Base-by-base conservation (phyloP, 2,797 vertebrate species). In the Tragelaphus eurycerus region DNA sequence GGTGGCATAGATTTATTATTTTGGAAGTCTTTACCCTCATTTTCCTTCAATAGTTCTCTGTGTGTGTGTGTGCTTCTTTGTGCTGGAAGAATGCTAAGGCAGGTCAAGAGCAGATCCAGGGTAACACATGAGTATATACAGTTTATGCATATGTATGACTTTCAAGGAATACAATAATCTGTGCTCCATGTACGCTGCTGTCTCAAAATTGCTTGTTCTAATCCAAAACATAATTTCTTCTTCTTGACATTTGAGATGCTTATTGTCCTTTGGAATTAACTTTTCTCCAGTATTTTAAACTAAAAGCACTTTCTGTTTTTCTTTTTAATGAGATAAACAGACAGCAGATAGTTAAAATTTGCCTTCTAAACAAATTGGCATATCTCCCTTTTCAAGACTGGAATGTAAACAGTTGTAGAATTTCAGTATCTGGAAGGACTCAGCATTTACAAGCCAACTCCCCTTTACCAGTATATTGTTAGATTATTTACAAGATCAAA, bases 361-460 rank as follows among this genome's bases (percentile, higher is more conserved):
- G 64, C 59, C 88, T 98, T 97, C 67, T 57, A 97, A 97, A 97
- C 38, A 90, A 93, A 98, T 97, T 78, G 95, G 90, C 90, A 86
- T 97, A 98, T 95, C 85, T 98, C 92, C 94, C 82, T 96, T 98
- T 98, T 98, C 98, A 97, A 95, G 93, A 90, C 57, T 97, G 96
- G 96, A 98, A 97, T 98, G 95, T 97, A 96, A 98, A 85, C 82
- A 96, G 95, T 94, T 98, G 93, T 14, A 97, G 95, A 98, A 97
- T 98, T 98, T 97, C 55, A 79, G 93, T 93, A 74, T 98, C 97
- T 98, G 98, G 96, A 98, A 98, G 97, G 93, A 92, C 83, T 97
- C 93, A 95, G 94, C 81, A 95, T 98, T 98, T 98, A 97, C 83
- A 98, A 93, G 91, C 67, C 87, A 97, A 50, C 87, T 98, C 94